phyloP scores from a whole-genome alignment of 2,888 invertebrate species.

The Gymnocheta viridis region DNA sequence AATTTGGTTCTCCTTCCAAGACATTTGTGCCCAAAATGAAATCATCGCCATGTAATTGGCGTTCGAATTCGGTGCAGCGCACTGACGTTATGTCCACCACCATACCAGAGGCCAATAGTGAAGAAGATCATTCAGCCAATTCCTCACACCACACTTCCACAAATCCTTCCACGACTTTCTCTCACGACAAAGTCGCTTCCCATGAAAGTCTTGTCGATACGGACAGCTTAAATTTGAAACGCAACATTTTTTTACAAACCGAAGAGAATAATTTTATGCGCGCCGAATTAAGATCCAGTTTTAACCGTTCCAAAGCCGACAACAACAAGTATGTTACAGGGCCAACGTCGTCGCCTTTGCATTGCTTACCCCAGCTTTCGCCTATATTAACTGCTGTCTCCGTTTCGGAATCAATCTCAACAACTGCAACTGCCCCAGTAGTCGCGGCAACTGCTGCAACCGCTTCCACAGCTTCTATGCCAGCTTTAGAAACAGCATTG shows the following conservation, averaged over 20 bases:
- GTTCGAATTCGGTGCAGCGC: constrained; percentile 80
- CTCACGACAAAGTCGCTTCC: constrained; percentile 25
- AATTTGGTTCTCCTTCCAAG: constrained; percentile 84
- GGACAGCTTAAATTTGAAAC: constrained; percentile 79
- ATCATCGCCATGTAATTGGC: constrained; percentile 83
- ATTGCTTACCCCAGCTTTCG: constrained; percentile 8
- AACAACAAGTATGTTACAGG: constrained; percentile 43
- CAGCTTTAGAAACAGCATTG: constrained; percentile 78
- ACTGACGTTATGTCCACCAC: constrained; percentile 93
- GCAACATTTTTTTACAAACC: constrained; percentile 81
- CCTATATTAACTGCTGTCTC: background rate
- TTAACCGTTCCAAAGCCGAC: constrained; percentile 41
- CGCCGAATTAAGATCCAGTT: constrained; percentile 77
- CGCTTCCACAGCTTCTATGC: constrained; percentile 72
- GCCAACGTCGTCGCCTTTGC: constrained; percentile 7
- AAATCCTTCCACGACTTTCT: constrained; percentile 72
- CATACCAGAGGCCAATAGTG: constrained; percentile 91
- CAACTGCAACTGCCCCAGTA: constrained; percentile 4
- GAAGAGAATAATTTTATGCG: constrained; percentile 82
- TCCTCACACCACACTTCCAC: constrained; percentile 83
- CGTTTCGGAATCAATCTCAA: background rate
- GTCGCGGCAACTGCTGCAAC: background rate
- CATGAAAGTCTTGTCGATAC: constrained; percentile 47
- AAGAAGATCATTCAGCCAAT: constrained; percentile 87
- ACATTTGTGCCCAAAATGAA: constrained; percentile 84